Evolutionary conservation across 2,797 vertebrate genomes (phyloP).

Genomic region (Pteropus rufus): DNA sequence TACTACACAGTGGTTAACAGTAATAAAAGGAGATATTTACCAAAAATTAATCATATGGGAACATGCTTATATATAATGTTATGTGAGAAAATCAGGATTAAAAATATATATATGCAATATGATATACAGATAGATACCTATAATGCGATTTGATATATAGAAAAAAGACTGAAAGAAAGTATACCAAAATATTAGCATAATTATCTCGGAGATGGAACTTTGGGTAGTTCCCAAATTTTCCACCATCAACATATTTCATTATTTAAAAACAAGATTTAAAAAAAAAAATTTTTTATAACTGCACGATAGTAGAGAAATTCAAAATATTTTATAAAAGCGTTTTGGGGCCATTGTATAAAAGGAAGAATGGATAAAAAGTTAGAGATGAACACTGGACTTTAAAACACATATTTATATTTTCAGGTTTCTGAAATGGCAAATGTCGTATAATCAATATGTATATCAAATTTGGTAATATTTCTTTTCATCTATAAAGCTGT

Average conservation of each 20-base stretch:
- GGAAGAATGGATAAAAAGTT: background rate
- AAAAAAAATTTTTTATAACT: background rate
- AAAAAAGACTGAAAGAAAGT: background rate
- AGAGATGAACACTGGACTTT: background rate
- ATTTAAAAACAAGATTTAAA: background rate
- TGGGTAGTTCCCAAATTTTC: background rate
- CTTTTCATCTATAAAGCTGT: background rate
- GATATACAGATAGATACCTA: background rate
- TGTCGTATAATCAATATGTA: background rate
- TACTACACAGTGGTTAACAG: background rate
- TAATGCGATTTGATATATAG: background rate
- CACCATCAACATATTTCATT: background rate
- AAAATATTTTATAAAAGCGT: conserved; percentile 2
- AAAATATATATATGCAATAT: background rate
- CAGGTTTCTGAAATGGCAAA: conserved; percentile 10
- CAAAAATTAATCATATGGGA: background rate
- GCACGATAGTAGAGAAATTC: background rate
- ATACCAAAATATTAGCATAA: background rate
- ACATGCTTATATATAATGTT: background rate
- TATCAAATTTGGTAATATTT: conserved; percentile 17
- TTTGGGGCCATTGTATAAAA: background rate
- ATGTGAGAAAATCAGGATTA: conserved; percentile 13
- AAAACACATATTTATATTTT: background rate
- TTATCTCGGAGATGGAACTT: background rate
- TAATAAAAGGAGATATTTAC: background rate